Evolutionary conservation across 2,113 vertebrate genomes (phyloP), one percentile per base, ranked within the genome.

Genomic region (Tympanuchus pallidicinctus): DNA sequence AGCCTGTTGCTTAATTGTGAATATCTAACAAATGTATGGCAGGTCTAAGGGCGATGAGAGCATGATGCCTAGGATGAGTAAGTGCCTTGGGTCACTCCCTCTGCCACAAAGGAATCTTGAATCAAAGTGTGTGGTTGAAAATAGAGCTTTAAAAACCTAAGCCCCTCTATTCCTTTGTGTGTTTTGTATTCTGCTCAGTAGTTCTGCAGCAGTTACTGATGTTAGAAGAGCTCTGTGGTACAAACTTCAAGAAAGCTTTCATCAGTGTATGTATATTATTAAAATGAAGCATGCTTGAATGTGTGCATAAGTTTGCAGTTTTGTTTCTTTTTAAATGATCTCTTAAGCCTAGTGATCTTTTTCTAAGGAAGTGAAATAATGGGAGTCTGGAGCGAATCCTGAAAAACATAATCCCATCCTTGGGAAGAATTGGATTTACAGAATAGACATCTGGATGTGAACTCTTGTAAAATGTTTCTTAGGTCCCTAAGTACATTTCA

Each of bases 1-100:
- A 7, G 8, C 60, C 56, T 45, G 52, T 92, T 93, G 84, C 78
- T 90, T 90, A 86, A 94, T 92, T 89, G 66, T 57, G 81, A 92
- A 21, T 79, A 63, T 89, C 77, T 87, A 54, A 90, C 77, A 94
- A 92, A 61, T 20, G 8, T 81, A 45, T 82, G 84, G 72, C 34
- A 42, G 59, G 40, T 59, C 24, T 60, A 78, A 40, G 66, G 80
- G 59, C 80, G 56, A 91, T 89, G 74, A 56, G 40, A 75, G 13
- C n/a, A 32, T n/a, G 2, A 86, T 86, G 54, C 21, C 66, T 78
- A 13, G 34, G 72, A 86, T 71, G 17, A 89, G 14, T 74, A 64
- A 90, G 36, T 74, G 57, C 38, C 90, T 70, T 92, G 54, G 36
- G 13, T 82, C 65, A 90, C 40, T 60, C 13, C 38, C 18, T 88